Base-by-base conservation (phyloP, 2,113 vertebrate genomes). In the Nibea coibor region DNA sequence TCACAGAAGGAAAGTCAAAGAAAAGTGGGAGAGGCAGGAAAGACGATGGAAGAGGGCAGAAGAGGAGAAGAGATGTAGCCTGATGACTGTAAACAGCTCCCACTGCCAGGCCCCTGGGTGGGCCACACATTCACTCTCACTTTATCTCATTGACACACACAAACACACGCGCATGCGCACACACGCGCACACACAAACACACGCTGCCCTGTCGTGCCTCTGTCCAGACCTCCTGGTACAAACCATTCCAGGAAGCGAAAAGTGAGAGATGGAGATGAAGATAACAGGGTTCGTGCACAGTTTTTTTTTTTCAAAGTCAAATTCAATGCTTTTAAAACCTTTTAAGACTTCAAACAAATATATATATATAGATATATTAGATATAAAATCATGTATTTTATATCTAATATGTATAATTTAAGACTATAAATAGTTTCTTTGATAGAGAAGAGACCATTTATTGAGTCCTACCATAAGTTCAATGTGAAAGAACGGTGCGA, bases 91-190 rank as follows among this genome's bases (percentile, higher is more conserved):
- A 92, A 95, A 94, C 86, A 93, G 87, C 85, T 88, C 58, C 35
- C 15, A 70, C 82, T 73, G 92, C 84, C 87, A 92, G 92, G 72
- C 86, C 84, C 63, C 87, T 94, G 93, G 93, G 94, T 93, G 94
- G 92, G 92, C 91, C 90, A 83, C 88, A 88, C 83, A 90, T 87
- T 78, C 78, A 91, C 87, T 89, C 80, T 92, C 85, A 87, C 87
- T 92, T 88, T 86, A 87, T 91, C 90, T 89, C 74, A 84, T 54
- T 75, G 50, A 91, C 61, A 87, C 81, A 83, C 75, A 83, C 51
- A 78, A 58, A 87, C 81, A 83, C 75, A 83, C 51, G 75, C 78
- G 72, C 72, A 61, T 19, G 54, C 63, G 35, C 70, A 63, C 53
- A 48, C 58, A 47, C 19, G 50, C 10, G 59, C 64, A 47, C 57